These are phyloP conservation scores for Plectropomus leopardus DNA, from an alignment of 2,113 vertebrate genomes.

Conservation along the genomic window DNA sequence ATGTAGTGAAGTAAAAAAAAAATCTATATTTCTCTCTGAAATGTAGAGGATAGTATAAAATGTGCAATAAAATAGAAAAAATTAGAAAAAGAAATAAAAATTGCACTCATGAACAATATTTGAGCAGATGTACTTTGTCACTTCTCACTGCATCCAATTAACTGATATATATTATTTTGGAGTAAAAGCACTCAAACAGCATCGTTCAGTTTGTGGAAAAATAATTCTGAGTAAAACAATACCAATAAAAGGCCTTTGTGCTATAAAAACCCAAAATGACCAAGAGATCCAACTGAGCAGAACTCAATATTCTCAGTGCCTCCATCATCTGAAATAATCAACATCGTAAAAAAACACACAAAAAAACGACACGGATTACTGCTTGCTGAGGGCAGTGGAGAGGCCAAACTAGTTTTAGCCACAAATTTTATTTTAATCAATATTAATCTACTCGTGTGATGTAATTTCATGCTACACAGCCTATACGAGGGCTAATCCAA, in stretches of 20 bases:
- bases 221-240: conserved; percentile 1
- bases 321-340: conserved; percentile 46
- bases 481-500: conserved; percentile 44
- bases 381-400: conserved; percentile 5
- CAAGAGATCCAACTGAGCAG: not conserved
- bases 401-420: conserved; percentile 41
- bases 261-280: conserved; percentile 24
- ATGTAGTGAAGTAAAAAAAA: not conserved
- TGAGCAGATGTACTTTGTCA: not conserved
- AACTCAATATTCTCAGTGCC: conserved; percentile 18
- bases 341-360: conserved; percentile 16
- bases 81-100: not conserved
- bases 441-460: conserved; percentile 65
- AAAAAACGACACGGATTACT: conserved; percentile 21
- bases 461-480: conserved; percentile 65
- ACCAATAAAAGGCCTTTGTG: not conserved
- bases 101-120: not conserved
- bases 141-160: not conserved
- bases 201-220: conserved; percentile 2
- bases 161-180: not conserved
- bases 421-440: conserved; percentile 55
- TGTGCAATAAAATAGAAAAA: not conserved
- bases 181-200: not conserved
- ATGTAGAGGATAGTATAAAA: not conserved
- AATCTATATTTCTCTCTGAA: not conserved